Base-by-base conservation (phyloP, 2,888 invertebrate species). In the Acanthosepion esculentum region DNA sequence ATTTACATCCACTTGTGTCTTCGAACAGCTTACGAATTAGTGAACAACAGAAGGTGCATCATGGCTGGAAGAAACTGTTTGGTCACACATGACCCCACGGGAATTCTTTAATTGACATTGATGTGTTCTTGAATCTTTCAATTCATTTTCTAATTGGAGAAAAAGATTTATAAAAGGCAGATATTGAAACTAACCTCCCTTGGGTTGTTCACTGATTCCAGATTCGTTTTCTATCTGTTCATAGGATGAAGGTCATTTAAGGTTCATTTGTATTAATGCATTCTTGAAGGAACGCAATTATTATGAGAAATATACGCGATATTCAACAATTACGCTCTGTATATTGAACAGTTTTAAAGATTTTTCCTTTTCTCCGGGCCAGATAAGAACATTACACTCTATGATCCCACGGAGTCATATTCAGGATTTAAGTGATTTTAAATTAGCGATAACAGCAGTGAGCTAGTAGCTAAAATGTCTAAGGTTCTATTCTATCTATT, bases 91-190 rank as follows among this genome's bases (percentile, higher is more conserved):
- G 78, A 78, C n/a, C 78, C 78, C n/a, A 78, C 2, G n/a, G 78
- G n/a, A 78, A 78, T n/a, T n/a, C 78, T 78, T 78, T n/a, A 78
- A 78, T 78, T 78, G 78, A 78, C 78, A 78, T 78, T n/a, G n/a
- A 78, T 15, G n/a, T 78, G n/a, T 78, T 78, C 78, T 78, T 78
- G 78, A 78, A 78, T 78, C n/a, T 78, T 78, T 78, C 78, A n/a
- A 78, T 33, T n/a, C n/a, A 78, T 78, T 78, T 78, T 78, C 78
- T 78, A 78, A 78, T 78, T 78, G n/a, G 78, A 78, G 78, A 78
- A 78, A 78, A 78, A n/a, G 12, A 78, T 78, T 78, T n/a, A 78
- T n/a, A 78, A 78, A 78, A n/a, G n/a, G n/a, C 15, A 78, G 18
- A n/a, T 78, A 78, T 78, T 78, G 78, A 78, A 78, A 78, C 78